Conservation (phyloP, 2,113 vertebrate species). For the Bungarus multicinctus region DNA sequence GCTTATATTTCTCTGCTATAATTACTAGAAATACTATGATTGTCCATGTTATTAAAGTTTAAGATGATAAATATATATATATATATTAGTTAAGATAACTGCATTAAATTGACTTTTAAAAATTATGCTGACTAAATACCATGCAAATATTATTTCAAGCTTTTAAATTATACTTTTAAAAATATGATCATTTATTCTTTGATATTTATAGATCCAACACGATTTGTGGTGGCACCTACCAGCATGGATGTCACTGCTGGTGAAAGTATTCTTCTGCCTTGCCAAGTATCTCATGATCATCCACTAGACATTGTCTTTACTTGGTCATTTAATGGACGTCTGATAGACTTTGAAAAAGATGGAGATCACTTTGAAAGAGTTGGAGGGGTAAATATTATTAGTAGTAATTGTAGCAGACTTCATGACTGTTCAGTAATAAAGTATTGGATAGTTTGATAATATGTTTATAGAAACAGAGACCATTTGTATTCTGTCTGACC, state of each 20-base stretch:
- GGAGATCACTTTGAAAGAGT: constrained; percentile 96
- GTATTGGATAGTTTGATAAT: accelerated
- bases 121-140: background rate
- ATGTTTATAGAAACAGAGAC: background rate
- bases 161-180: background rate
- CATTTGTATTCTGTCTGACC: too few relatives aligned
- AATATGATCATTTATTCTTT: background rate
- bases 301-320: constrained; percentile 90
- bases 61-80: background rate
- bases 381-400: constrained; percentile 88
- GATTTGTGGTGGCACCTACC: constrained; percentile 85
- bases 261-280: constrained; percentile 93
- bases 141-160: background rate
- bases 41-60: background rate
- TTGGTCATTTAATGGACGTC: constrained; percentile 94
- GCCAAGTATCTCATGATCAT: constrained; percentile 92
- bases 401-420: constrained; percentile 4
- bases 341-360: constrained; percentile 91
- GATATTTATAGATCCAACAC: constrained; percentile 80
- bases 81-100: background rate
- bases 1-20: background rate
- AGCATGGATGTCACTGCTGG: constrained; percentile 94
- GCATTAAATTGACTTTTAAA: background rate
- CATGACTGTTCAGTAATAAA: background rate
- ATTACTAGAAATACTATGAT: background rate